phyloP scores from a whole-genome alignment of 2,888 invertebrate genomes.

The Frankliniella fusca region DNA sequence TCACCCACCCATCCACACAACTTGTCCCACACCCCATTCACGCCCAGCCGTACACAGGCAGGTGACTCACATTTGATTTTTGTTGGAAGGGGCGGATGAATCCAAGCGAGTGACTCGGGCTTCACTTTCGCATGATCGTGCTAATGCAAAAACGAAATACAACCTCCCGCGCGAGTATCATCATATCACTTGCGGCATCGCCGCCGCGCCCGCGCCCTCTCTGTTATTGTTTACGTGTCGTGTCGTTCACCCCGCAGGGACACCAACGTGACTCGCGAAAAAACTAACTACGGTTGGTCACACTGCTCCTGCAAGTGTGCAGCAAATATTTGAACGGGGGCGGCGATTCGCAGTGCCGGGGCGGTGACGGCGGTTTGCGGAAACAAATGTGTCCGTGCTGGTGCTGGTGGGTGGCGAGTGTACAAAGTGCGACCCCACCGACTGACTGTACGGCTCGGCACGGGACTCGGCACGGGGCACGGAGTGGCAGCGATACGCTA shows the following conservation, averaged over 20 bases:
- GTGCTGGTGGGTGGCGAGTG: not conserved
- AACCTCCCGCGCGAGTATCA: not conserved
- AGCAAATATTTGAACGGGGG: not conserved
- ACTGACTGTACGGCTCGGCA: not conserved
- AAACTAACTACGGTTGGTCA: not conserved
- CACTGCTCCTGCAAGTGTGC: not conserved
- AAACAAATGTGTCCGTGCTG: not conserved
- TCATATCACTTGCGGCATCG: not conserved
- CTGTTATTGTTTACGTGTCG: slow-evolving; percentile 17
- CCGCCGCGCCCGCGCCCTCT: not conserved
- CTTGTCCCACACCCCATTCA: too few species aligned
- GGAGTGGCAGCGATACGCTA: not conserved
- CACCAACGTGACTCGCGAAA: slow-evolving; percentile 6
- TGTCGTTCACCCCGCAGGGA: not conserved
- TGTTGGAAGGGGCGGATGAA: too few species aligned
- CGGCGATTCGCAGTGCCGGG: not conserved
- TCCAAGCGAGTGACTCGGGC: too few species aligned
- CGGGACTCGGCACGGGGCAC: not conserved
- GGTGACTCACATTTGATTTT: too few species aligned
- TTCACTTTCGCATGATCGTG: too few species aligned
- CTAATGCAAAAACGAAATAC: too few species aligned
- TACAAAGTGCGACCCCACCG: not conserved
- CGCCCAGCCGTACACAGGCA: too few species aligned
- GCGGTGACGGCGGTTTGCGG: not conserved
- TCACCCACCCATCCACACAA: too few species aligned